Evolutionary conservation across 1,140 invertebrate species (phyloP).

Genomic region (Heliconius eleuchia): DNA sequence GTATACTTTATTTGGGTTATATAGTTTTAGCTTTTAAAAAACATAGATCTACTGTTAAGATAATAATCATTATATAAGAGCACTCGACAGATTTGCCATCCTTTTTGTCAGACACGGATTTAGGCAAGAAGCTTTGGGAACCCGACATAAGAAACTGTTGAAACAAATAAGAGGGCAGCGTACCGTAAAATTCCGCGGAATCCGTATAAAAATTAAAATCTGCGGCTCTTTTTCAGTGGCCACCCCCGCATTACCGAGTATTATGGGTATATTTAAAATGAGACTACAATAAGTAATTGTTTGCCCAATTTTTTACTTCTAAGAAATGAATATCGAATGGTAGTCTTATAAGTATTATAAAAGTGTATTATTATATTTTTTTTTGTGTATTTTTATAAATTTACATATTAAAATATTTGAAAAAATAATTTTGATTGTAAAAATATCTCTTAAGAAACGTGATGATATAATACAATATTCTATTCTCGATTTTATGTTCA

Average conservation of each 20-base stretch:
- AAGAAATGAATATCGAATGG: background rate
- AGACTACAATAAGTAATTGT: constrained; percentile 40
- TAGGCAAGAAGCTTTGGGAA: constrained; percentile 57
- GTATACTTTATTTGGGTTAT: no score
- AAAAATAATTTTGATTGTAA: background rate
- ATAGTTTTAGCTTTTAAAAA: background rate
- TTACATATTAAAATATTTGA: background rate
- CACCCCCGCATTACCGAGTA: constrained; percentile 23
- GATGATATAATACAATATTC: background rate
- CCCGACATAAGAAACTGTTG: constrained; percentile 59
- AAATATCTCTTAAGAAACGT: background rate
- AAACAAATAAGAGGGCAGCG: constrained; percentile 61
- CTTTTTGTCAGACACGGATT: constrained; percentile 51
- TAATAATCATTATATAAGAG: constrained; percentile 54
- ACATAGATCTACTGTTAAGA: constrained; percentile 31
- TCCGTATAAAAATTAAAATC: constrained; percentile 65
- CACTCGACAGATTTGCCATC: constrained; percentile 39
- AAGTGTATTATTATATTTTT: background rate
- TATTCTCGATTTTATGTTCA: background rate
- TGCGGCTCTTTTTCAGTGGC: constrained; percentile 42
- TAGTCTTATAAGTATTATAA: background rate
- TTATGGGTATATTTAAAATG: constrained; percentile 40
- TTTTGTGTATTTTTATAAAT: background rate
- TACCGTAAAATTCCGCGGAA: constrained; percentile 50
- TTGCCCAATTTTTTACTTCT: constrained; percentile 15